Evolutionary conservation across 2,888 invertebrate species (phyloP), one percentile per base, ranked within the genome.

Genomic region (Pardosa pseudoannulata): DNA sequence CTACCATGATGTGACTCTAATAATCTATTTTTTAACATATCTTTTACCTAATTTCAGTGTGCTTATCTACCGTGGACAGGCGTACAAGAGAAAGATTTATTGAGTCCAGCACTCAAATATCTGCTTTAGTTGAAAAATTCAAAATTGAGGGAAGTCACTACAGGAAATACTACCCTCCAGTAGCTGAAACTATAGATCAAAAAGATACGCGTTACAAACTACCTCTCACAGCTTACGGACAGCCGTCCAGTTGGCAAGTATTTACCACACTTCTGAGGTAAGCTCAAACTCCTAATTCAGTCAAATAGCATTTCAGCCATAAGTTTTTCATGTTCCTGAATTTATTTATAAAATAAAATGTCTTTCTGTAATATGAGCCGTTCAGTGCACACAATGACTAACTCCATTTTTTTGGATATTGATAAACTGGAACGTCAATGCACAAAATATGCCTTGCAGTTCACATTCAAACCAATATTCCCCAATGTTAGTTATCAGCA

Each of bases 31-130:
- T n/a, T n/a, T n/a, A n/a, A n/a, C n/a, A n/a, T n/a, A n/a, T n/a
- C n/a, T n/a, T 36, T 36, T 7, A 7, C n/a, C 7, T 23, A 3
- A 27, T 56, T 79, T 28, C 91, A 95, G 95, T 96, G 75, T 95
- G 95, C 89, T 91, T 96, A 68, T 95, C 95, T 1, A 95, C 96
- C 0, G 94, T 96, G 6, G 95, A 96, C 91, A 93, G 95, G 16
- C 93, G 95, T 70, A 97, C 97, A 0, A 94, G 97, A 16, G 98
- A 98, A 91, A 94, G 97, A 29, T 98, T 98, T 91, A 93, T 97
- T 64, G 97, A 98, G 91, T 98, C 98, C 0, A 97, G 97, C 91
- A 96, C 96, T 90, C 97, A 97, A 92, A 98, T 98, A 89, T 95
- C 96, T 1, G 96, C 96, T 0, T 92, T 98, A 19, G 97, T 98